phyloP scores from a whole-genome alignment of 2,888 invertebrate species.

The Meteorus cinctellus region DNA sequence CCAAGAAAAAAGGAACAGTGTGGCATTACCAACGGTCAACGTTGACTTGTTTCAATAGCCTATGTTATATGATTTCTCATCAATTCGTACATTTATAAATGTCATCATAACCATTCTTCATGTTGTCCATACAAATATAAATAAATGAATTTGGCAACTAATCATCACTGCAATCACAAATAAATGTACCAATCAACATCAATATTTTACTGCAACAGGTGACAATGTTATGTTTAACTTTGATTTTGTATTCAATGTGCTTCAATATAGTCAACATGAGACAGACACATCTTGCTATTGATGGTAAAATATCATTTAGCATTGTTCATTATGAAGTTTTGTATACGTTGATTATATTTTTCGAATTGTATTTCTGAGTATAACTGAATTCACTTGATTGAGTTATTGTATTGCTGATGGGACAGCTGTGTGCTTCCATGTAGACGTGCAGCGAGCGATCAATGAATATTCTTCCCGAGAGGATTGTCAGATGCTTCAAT shows the following conservation, averaged over 20 bases:
- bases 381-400: not conserved
- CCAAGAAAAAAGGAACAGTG: conserved; percentile 69
- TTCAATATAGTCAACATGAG: too few species aligned
- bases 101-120: not conserved
- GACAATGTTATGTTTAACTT: not conserved
- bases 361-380: not conserved
- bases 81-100: not conserved
- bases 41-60: not conserved
- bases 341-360: not conserved
- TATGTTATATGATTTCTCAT: not conserved
- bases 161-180: not conserved
- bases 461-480: conserved; percentile 37
- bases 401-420: not conserved
- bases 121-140: not conserved
- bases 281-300: not conserved
- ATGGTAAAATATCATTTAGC: not conserved
- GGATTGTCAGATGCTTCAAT: not conserved
- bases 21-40: conserved; percentile 22
- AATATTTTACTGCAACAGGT: not conserved
- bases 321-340: too few species aligned
- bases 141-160: not conserved
- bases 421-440: not conserved
- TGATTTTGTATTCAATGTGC: not conserved
- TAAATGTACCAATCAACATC: not conserved
- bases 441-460: conserved; percentile 36